These are phyloP conservation scores for Botia kubotai DNA, from an alignment of 2,797 vertebrate species.

Conservation along the genomic window DNA sequence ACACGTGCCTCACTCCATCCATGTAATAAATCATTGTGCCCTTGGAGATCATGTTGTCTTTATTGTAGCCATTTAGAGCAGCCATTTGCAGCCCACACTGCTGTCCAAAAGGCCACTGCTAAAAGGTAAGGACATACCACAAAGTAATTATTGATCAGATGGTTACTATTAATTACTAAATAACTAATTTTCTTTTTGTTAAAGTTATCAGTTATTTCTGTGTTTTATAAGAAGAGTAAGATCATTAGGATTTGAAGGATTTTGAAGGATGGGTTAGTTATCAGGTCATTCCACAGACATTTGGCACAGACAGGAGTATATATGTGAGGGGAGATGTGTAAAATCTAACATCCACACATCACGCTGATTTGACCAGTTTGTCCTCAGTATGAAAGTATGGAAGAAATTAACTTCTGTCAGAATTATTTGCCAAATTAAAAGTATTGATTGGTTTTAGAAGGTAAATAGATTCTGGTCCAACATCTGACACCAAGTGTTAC, in stretches of 20 bases:
- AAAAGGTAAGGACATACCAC: not conserved
- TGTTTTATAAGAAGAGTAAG: not conserved
- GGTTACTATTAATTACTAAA: not conserved
- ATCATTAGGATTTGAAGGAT: not conserved
- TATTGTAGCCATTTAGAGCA: constrained; percentile 15
- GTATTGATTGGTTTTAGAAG: too few relatives aligned
- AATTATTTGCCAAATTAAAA: too few relatives aligned
- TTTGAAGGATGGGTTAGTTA: not conserved
- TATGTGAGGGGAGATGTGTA: not conserved
- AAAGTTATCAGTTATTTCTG: not conserved
- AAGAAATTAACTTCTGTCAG: too few relatives aligned
- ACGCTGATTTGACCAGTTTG: too few relatives aligned
- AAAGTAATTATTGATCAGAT: not conserved
- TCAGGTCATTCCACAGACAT: not conserved
- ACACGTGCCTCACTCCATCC: not conserved
- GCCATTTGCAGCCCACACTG: constrained; percentile 1
- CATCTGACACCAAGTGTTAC: too few relatives aligned
- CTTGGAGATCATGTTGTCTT: constrained; percentile 36
- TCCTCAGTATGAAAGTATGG: too few relatives aligned
- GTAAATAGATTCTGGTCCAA: too few relatives aligned
- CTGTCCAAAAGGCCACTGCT: constrained; percentile 16
- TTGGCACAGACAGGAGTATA: not conserved
- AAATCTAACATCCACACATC: too few relatives aligned
- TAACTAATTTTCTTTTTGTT: too few relatives aligned
- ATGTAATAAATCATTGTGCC: constrained; percentile 32